phyloP scores from a whole-genome alignment of 2,113 vertebrate genomes.

The Ursus arctos region DNA sequence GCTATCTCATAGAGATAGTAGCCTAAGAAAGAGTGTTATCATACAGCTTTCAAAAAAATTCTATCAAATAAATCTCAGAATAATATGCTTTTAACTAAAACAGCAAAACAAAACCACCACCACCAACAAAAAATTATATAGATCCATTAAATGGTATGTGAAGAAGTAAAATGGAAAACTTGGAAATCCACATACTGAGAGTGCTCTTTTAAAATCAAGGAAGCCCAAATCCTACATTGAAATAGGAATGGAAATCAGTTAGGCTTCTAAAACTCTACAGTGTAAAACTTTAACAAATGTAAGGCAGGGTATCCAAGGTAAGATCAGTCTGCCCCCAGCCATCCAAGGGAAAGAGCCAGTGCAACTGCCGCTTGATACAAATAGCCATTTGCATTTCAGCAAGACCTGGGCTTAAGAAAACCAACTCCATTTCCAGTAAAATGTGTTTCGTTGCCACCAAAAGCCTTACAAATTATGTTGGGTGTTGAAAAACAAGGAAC shows the following conservation, averaged over 20 bases:
- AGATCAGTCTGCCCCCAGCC: background rate
- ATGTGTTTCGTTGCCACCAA: background rate
- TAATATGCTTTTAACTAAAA: slow-evolving; percentile 32
- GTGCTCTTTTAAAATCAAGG: slow-evolving; percentile 42
- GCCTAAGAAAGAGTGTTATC: background rate
- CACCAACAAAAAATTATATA: background rate
- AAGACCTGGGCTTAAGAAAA: background rate
- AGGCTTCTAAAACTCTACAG: background rate
- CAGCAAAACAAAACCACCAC: slow-evolving; percentile 51
- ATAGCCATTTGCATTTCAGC: background rate
- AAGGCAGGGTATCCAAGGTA: background rate
- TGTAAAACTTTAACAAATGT: background rate
- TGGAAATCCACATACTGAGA: slow-evolving; percentile 34
- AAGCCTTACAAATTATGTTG: background rate
- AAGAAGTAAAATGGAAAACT: slow-evolving; percentile 41
- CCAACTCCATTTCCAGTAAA: background rate
- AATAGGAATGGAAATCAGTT: background rate
- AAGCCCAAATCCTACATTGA: slow-evolving; percentile 38
- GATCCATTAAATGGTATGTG: background rate
- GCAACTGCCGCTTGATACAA: background rate
- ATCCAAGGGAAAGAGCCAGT: background rate
- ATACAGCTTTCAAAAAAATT: slow-evolving; percentile 60
- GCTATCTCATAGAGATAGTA: slow-evolving; percentile 64
- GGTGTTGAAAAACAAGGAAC: background rate
- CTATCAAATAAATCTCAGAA: slow-evolving; percentile 65